A percentile compares a stretch with the other conserved stretches of the same genome.
Conservation (phyloP, 2,797 vertebrate species). For the Avahi laniger region DNA sequence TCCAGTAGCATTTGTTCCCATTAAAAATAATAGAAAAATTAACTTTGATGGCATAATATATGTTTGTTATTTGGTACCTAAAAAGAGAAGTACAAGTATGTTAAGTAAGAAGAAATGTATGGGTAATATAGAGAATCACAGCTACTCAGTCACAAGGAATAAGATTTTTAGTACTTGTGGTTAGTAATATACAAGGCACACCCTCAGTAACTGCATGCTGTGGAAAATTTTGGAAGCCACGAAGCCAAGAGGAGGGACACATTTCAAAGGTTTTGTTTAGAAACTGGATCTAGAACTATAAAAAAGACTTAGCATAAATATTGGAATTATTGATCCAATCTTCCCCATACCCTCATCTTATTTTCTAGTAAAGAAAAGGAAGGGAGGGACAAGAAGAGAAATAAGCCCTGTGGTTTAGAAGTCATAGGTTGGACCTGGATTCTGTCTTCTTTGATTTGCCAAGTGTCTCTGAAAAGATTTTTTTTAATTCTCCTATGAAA, state of each 20-base stretch:
- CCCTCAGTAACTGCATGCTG: not conserved
- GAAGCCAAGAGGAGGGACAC: not conserved
- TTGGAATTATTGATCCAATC: not conserved
- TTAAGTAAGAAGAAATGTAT: not conserved
- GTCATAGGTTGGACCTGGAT: not conserved
- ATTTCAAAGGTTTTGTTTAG: not conserved
- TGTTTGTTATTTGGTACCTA: not conserved
- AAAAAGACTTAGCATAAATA: not conserved
- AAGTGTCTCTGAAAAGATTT: not conserved
- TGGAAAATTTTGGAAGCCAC: not conserved
- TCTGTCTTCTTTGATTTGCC: not conserved
- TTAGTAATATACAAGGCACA: not conserved
- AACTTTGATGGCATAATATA: not conserved
- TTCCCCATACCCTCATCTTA: not conserved
- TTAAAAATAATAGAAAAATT: conserved; percentile 18
- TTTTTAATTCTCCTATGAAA: not conserved
- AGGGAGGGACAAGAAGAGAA: not conserved
- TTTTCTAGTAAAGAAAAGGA: not conserved
- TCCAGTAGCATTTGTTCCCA: not conserved
- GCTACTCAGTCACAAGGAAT: not conserved
- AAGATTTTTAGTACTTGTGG: not conserved
- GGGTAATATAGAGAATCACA: not conserved
- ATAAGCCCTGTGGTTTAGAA: not conserved
- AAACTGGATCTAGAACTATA: not conserved
- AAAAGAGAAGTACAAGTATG: not conserved